A percentile compares a stretch with the other conserved stretches of the same genome.
Evolutionary conservation across 2,113 vertebrate genomes (phyloP).

Genomic region (Myocastor coypus): DNA sequence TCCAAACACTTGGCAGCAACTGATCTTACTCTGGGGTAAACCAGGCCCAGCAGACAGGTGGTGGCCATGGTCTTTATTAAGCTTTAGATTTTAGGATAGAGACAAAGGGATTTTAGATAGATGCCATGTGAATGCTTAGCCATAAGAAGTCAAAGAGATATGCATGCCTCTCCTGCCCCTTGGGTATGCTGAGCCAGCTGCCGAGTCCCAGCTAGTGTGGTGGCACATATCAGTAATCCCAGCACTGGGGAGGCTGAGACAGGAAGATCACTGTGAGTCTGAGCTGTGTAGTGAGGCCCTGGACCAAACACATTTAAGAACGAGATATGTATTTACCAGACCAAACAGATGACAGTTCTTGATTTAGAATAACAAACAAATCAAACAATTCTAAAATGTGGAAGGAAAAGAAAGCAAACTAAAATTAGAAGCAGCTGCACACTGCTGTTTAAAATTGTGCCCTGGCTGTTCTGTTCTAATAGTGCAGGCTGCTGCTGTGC

Average conservation of each 20-base stretch:
- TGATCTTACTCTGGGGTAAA: too few species aligned
- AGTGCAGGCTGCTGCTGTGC: not conserved
- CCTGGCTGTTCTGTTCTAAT: not conserved
- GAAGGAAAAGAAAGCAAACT: conserved; percentile 38
- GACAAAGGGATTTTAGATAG: not conserved
- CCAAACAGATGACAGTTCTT: conserved; percentile 19
- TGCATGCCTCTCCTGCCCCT: not conserved
- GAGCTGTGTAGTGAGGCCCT: too few species aligned
- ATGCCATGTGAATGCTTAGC: not conserved
- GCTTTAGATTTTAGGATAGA: not conserved
- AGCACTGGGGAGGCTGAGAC: too few species aligned
- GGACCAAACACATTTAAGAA: not conserved
- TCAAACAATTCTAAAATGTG: conserved; percentile 17
- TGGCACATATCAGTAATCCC: too few species aligned
- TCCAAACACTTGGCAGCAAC: not conserved
- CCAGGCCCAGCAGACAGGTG: not conserved
- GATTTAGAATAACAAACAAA: conserved; percentile 39
- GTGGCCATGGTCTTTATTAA: not conserved
- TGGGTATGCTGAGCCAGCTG: too few species aligned
- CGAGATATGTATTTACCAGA: not conserved
- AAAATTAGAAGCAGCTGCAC: not conserved
- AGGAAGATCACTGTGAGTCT: too few species aligned
- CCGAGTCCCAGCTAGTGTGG: too few species aligned
- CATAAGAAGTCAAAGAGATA: conserved; percentile 30
- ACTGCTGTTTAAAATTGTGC: not conserved